Evolutionary conservation across 1,140 invertebrate genomes (phyloP).

Genomic region (Magallana ariakensis): DNA sequence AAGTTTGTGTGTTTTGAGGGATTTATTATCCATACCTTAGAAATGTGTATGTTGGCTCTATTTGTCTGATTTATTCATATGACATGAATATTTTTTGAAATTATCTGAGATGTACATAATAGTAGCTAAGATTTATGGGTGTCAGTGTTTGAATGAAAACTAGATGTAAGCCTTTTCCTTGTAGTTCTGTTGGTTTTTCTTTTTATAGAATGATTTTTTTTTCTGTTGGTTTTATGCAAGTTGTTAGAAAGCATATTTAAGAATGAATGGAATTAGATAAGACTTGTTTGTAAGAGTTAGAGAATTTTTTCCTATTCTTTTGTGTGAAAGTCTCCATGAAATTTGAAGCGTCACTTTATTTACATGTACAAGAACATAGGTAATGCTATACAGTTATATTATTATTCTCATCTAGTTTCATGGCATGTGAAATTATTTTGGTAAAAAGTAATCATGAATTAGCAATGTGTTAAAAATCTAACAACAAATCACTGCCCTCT

Average conservation of each 20-base stretch:
- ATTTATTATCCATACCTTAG: no score
- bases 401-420: no score
- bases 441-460: no score
- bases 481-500: no score
- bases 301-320: background rate
- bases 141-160: background rate
- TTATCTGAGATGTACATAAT: conserved; percentile 17
- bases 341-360: background rate
- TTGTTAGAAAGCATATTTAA: conserved; percentile 29
- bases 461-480: no score
- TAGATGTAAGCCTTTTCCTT: background rate
- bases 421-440: no score
- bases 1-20: no score
- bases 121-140: background rate
- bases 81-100: conserved; percentile 8
- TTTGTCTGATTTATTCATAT: conserved; percentile 15
- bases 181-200: background rate
- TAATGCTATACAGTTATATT: no score
- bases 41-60: background rate
- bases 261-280: conserved; percentile 1
- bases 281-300: conserved; percentile 10
- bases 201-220: background rate
- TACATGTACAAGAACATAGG: no score
- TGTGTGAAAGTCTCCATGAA: background rate
- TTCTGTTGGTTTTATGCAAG: conserved; percentile 27